Conservation (phyloP, 2,113 vertebrate species). For the Crocuta crocuta region DNA sequence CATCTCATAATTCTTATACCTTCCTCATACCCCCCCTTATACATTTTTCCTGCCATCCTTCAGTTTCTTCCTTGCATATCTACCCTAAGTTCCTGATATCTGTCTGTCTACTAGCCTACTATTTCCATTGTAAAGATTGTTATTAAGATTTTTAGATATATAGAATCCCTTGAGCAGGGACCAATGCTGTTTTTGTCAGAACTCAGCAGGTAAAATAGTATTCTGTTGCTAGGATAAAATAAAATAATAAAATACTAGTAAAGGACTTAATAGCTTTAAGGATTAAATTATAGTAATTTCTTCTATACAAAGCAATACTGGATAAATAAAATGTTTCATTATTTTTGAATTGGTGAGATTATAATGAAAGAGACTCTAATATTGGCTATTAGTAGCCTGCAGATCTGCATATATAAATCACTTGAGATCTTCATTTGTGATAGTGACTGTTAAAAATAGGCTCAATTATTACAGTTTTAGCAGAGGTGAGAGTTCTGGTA, state of each 20-base stretch:
- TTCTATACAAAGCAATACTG: constrained; percentile 32
- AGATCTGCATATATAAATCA: constrained; percentile 23
- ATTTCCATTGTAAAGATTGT: constrained; percentile 35
- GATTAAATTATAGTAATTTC: constrained; percentile 51
- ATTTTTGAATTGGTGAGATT: constrained; percentile 42
- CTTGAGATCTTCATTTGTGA: constrained; percentile 39
- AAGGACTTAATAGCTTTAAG: constrained; percentile 35
- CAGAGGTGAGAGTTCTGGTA: constrained; percentile 33
- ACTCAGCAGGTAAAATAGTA: constrained; percentile 59
- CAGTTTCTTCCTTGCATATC: constrained; percentile 46
- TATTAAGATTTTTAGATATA: constrained; percentile 24
- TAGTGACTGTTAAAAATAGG: constrained; percentile 36
- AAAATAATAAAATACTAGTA: constrained; percentile 30
- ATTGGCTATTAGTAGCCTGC: background rate
- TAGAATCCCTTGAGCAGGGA: constrained; percentile 36
- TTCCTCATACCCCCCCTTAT: background rate
- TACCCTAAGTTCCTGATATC: constrained; percentile 27
- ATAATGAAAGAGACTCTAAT: background rate
- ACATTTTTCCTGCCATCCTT: constrained; percentile 8
- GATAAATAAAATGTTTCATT: constrained; percentile 39
- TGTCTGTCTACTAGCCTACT: constrained; percentile 19
- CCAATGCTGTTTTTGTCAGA: constrained; percentile 62
- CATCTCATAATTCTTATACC: constrained; percentile 28
- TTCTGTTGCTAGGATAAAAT: background rate
- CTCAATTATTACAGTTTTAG: constrained; percentile 11